A percentile compares a stretch with the other conserved stretches of the same genome.
These are phyloP conservation scores for Drosophila neocordata DNA, from an alignment of 1,140 invertebrate genomes.

Conservation along the genomic window DNA sequence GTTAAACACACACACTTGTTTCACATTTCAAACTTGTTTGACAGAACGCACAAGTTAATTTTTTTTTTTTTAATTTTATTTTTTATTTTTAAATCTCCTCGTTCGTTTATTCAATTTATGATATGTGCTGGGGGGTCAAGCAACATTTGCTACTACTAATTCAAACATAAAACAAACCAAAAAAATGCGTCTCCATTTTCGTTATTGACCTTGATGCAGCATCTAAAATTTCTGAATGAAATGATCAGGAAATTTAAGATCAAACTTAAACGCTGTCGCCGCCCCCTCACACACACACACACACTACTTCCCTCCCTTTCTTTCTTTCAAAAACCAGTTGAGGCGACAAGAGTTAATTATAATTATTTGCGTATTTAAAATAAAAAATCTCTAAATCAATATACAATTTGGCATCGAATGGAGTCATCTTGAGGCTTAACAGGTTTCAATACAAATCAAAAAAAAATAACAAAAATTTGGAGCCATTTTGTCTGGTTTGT, in stretches of 20 bases:
- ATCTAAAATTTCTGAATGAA: conserved; percentile 67
- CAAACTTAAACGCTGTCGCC: conserved; percentile 17
- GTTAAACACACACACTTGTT: conserved; percentile 1
- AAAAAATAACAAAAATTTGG: conserved; percentile 35
- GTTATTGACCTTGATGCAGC: conserved; percentile 49
- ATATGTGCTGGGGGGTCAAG: background rate
- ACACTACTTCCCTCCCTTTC: background rate
- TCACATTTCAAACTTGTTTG: conserved; percentile 28
- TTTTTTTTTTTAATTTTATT: conserved; percentile 26
- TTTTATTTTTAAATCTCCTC: background rate
- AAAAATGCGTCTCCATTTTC: conserved; percentile 19
- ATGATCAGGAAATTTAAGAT: conserved; percentile 36
- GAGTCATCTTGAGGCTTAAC: conserved; percentile 44
- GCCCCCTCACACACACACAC: conserved; percentile 15
- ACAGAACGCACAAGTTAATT: background rate
- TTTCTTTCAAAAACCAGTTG: conserved; percentile 38
- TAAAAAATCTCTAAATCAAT: conserved; percentile 18
- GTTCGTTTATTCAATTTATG: background rate
- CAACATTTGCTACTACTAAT: background rate
- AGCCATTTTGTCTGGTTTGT: conserved; percentile 65
- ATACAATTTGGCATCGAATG: conserved; percentile 36
- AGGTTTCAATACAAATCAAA: conserved; percentile 62
- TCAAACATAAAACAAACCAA: too few species aligned
- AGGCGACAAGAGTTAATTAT: conserved; percentile 5
- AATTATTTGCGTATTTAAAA: conserved; percentile 36